Percentiles rank a stretch among this genome's conserved stretches.
phyloP scores from a whole-genome alignment of 37 sponge, comb jelly and placozoan genomes.

The Theonella swinhoei region DNA sequence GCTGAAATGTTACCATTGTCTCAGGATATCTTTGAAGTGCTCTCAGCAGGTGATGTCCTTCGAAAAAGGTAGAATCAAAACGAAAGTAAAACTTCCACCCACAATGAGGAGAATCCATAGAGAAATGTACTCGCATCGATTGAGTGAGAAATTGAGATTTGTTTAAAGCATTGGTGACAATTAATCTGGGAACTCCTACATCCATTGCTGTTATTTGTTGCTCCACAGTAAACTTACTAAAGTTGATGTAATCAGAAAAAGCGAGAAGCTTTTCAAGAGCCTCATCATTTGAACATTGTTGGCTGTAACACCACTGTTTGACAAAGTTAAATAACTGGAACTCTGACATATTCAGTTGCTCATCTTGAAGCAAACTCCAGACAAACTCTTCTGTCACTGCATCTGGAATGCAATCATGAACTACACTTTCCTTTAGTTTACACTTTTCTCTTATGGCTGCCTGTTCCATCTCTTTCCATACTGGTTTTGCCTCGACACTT shows the following conservation, averaged over 20 bases:
- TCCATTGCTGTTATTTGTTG: conserved; percentile 64
- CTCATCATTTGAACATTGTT: conserved; percentile 32
- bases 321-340: conserved; percentile 62
- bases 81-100: conserved; percentile 68
- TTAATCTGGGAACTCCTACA: conserved; percentile 54
- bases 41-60: conserved; percentile 53
- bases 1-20: conserved; percentile 47
- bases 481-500: background rate
- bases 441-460: conserved; percentile 37
- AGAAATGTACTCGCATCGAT: conserved; percentile 50
- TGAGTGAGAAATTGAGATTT: conserved; percentile 59
- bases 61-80: conserved; percentile 13
- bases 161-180: conserved; percentile 78
- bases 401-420: background rate
- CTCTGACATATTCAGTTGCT: conserved; percentile 36
- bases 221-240: conserved; percentile 62
- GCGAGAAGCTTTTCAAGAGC: conserved; percentile 27
- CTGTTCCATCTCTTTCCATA: conserved; percentile 67
- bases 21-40: conserved; percentile 53
- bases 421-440: conserved; percentile 12
- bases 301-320: conserved; percentile 61
- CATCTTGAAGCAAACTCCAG: conserved; percentile 30
- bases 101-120: conserved; percentile 51
- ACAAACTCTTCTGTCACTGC: conserved; percentile 61
- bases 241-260: conserved; percentile 68